phyloP scores from a whole-genome alignment of 2,797 vertebrate species.

The Spinus pinus region DNA sequence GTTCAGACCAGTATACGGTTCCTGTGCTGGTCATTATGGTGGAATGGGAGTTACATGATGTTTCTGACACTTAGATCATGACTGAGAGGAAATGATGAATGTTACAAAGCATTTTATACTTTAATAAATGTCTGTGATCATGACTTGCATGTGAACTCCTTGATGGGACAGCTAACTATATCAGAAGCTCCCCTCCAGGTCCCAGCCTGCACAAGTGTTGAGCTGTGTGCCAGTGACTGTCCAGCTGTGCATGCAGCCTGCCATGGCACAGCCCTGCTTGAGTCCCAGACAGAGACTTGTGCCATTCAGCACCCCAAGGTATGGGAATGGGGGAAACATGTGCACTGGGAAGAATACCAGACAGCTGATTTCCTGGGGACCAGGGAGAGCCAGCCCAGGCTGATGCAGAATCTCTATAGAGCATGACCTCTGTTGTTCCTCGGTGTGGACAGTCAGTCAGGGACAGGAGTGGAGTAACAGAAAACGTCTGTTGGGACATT shows the following conservation, averaged over 20 bases:
- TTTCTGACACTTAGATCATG: not conserved
- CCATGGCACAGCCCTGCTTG: not conserved
- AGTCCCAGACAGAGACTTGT: not conserved
- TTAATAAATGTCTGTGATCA: not conserved
- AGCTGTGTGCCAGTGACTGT: not conserved
- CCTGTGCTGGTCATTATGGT: not conserved
- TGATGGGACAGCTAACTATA: not conserved
- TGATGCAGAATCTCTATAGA: fast-evolving
- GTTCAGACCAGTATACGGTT: fast-evolving
- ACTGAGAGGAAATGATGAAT: not conserved
- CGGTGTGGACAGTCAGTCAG: not conserved
- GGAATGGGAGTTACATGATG: not conserved
- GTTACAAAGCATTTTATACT: not conserved
- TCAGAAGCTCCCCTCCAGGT: not conserved
- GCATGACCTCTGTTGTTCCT: not conserved
- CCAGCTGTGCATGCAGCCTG: not conserved
- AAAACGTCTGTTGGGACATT: not conserved
- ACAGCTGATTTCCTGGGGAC: not conserved
- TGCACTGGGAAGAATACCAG: not conserved
- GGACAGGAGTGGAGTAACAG: not conserved
- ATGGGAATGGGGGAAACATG: not conserved
- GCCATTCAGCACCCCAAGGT: not conserved
- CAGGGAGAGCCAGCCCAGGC: not conserved
- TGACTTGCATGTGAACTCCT: not conserved
- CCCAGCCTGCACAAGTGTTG: not conserved